phyloP scores from a whole-genome alignment of 2,113 vertebrate genomes.

The Gymnarchus niloticus region DNA sequence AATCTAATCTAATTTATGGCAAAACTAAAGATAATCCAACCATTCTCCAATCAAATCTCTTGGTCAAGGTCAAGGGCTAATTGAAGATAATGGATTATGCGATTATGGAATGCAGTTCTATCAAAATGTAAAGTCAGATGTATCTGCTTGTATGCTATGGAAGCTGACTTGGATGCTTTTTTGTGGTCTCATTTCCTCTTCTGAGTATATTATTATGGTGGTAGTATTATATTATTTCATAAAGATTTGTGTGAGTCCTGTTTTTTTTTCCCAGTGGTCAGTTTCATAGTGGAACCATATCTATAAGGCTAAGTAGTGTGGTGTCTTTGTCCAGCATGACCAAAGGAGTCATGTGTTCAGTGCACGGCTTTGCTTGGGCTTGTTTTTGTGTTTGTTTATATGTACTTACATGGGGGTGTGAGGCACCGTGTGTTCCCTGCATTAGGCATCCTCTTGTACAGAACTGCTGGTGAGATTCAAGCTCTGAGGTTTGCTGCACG shows the following conservation, averaged over 20 bases:
- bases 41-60: too few species aligned
- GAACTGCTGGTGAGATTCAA: not conserved
- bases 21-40: too few species aligned
- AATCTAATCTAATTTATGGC: too few species aligned
- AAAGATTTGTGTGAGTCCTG: not conserved
- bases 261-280: not conserved
- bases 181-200: not conserved
- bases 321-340: not conserved
- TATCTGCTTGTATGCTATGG: not conserved
- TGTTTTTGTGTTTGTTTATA: not conserved
- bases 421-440: too few species aligned
- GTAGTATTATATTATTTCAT: too few species aligned
- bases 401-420: not conserved
- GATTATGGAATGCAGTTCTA: not conserved
- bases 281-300: not conserved
- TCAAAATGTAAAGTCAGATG: not conserved
- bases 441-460: not conserved
- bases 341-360: not conserved
- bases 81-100: not conserved
- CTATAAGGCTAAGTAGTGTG: not conserved
- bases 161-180: not conserved
- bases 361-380: not conserved
- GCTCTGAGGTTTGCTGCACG: not conserved
- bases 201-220: not conserved
- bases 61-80: too few species aligned